Base-by-base conservation (phyloP, 2,113 vertebrate genomes). In the Synchiropus splendidus region DNA sequence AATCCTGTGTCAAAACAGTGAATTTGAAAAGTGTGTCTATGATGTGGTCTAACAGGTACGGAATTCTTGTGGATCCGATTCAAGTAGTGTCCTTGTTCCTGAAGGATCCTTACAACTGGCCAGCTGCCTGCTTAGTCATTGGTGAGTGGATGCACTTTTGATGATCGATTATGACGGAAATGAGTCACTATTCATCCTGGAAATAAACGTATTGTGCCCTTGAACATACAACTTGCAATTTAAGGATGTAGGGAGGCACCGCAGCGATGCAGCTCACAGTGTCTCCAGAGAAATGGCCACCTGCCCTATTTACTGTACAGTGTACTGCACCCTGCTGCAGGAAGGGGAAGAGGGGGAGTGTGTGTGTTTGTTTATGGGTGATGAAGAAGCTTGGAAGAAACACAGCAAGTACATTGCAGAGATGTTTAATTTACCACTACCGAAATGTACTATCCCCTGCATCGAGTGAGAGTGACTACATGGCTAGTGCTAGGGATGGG, bases 71-170 rank as follows among this genome's bases (percentile, higher is more conserved):
- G 58, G 91, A 94, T 41, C 91, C 91, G 2, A 89, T 94, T 75
- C 87, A 92, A 70, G 86, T 93, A 59, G 54, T 92, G 40, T 90
- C 89, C 17, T 72, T 94, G 55, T 94, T 94, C 59, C 58, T 91
- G 60, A 89, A 88, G 46, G 81, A 94, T 59, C 90, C 91, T 13
- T 90, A 93, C 48, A 92, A 86, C 64, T 93, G 90, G 90, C 91
- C 91, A 2, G 86, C 90, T 18, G 74, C 71, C 15, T 93, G 90
- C 74, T 72, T 94, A 30, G 31, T 90, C 10, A 85, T 93, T 21
- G 88, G 91, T 93, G 82, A 69, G 90, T 78, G 47, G 36, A 57
- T 4, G 5, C 31, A 16, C 34, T 9, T 27, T 2, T 1, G 9
- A 18, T 11, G n/a, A 12, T 42, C 39, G 18, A 9, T 18, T 13